These are phyloP conservation scores for Archaeoteleia sp. DNA, from an alignment of 2,888 invertebrate species.

Conservation along the genomic window DNA sequence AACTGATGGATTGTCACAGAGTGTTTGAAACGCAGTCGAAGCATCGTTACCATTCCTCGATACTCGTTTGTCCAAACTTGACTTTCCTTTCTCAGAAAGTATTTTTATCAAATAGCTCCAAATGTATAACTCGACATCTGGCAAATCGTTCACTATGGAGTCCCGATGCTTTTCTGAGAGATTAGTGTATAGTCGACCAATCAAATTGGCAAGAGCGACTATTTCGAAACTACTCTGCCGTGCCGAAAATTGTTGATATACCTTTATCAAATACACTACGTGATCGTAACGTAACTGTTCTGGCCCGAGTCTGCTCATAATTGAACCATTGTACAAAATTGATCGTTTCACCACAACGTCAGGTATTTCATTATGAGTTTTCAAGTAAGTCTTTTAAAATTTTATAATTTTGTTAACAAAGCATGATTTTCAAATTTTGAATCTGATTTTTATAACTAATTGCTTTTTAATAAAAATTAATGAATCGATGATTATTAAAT, in stretches of 20 bases:
- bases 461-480: neutral
- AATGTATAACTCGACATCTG: conserved; percentile 37
- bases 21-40: conserved; percentile 40
- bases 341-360: too few species aligned
- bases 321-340: too few species aligned
- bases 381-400: too few species aligned
- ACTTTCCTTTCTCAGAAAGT: conserved; percentile 51
- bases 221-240: conserved; percentile 59
- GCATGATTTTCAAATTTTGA: too few species aligned
- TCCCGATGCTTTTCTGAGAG: conserved; percentile 59
- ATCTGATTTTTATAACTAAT: too few species aligned
- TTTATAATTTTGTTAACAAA: too few species aligned
- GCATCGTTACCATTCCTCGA: conserved; percentile 30
- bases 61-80: conserved; percentile 43
- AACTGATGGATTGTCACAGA: conserved; percentile 58
- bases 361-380: too few species aligned
- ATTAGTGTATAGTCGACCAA: conserved; percentile 62
- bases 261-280: conserved; percentile 61
- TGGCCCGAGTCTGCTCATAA: conserved; percentile 60
- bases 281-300: conserved; percentile 62
- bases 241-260: conserved; percentile 57
- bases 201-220: too few species aligned
- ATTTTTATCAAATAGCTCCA: conserved; percentile 47
- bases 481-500: too few species aligned
- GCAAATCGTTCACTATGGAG: conserved; percentile 51